These are phyloP conservation scores for Ceratothoa steindachneri DNA, from an alignment of 2,888 invertebrate genomes.

Conservation along the genomic window DNA sequence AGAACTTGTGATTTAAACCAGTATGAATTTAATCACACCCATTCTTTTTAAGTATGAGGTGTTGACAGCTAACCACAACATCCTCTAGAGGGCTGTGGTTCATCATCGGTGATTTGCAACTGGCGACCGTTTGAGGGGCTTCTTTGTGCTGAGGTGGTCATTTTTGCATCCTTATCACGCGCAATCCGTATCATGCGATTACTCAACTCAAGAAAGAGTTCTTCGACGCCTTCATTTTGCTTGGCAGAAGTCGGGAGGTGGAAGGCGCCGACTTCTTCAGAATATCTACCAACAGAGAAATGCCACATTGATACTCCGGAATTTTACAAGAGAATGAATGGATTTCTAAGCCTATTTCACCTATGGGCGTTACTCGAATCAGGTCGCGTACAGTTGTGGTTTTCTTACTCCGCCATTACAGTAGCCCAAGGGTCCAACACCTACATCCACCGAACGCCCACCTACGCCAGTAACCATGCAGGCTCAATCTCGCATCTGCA, in stretches of 20 bases:
- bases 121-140: neutral
- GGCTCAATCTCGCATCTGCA: too few relatives aligned
- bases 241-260: conserved; percentile 94
- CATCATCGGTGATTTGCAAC: neutral
- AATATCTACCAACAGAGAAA: conserved; percentile 64
- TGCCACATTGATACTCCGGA: neutral
- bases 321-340: neutral
- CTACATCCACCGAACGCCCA: too few relatives aligned
- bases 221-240: conserved; percentile 82
- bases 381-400: neutral
- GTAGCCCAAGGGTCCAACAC: too few relatives aligned
- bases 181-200: conserved; percentile 64
- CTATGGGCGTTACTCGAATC: neutral
- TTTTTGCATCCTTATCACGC: neutral
- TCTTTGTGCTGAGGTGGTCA: neutral
- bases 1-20: too few relatives aligned
- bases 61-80: conserved; percentile 2
- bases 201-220: conserved; percentile 79
- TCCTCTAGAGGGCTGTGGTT: neutral
- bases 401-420: too few relatives aligned
- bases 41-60: too few relatives aligned
- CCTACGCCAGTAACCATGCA: too few relatives aligned
- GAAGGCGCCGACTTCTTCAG: conserved; percentile 81
- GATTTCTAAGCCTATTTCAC: neutral
- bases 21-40: too few relatives aligned